Percentiles rank a stretch among this genome's conserved stretches.
Conservation (phyloP, 2,888 invertebrate species). For the Lumbricus terrestris region DNA sequence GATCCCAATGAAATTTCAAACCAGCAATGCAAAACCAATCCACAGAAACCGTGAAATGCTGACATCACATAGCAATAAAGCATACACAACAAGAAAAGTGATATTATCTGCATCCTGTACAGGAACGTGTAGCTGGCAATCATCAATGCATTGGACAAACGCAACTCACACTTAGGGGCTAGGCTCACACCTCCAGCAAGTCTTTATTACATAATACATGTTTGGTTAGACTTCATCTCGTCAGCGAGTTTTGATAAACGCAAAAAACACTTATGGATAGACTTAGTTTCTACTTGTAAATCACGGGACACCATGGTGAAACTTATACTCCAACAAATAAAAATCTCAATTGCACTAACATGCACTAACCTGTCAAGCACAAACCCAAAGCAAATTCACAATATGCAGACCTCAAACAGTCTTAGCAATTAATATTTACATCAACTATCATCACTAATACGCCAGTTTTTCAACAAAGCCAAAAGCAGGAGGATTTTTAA, state of each 20-base stretch:
- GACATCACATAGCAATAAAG: background rate
- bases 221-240: background rate
- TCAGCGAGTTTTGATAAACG: background rate
- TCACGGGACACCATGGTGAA: background rate
- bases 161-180: background rate
- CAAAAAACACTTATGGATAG: background rate
- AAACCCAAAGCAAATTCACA: background rate
- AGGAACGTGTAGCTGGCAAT: background rate
- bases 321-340: background rate
- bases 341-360: background rate
- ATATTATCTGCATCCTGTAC: background rate
- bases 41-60: too few relatives aligned
- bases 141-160: background rate
- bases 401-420: background rate
- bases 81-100: background rate
- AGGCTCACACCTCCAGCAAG: too few relatives aligned
- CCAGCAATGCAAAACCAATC: too few relatives aligned
- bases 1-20: too few relatives aligned
- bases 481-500: background rate
- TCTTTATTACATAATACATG: too few relatives aligned
- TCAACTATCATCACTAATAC: background rate
- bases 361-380: background rate
- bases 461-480: background rate
- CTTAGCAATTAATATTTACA: slow-evolving; percentile 3
- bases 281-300: background rate